Percentiles rank a stretch among this genome's conserved stretches.
Evolutionary conservation across 2,797 vertebrate genomes (phyloP).

Genomic region (Ataeniobius toweri): DNA sequence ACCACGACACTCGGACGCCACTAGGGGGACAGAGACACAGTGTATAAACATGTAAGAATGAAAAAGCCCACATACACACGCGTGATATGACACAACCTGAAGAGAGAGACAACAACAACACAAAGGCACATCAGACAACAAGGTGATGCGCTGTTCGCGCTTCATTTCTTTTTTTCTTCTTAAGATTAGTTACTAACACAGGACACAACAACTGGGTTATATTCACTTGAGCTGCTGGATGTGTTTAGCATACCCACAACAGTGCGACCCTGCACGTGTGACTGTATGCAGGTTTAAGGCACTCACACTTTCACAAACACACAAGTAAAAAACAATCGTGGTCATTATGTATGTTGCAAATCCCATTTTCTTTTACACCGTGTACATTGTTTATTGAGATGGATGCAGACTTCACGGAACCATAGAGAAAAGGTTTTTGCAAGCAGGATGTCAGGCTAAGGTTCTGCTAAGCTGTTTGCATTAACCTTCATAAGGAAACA

Average conservation of each 20-base stretch:
- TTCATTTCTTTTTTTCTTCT: conserved; percentile 59
- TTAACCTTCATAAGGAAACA: conserved; percentile 5
- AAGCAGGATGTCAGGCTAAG: conserved; percentile 31
- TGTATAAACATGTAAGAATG: conserved; percentile 81
- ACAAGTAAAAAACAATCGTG: conserved; percentile 46
- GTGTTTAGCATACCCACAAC: conserved; percentile 40
- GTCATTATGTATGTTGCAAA: conserved; percentile 36
- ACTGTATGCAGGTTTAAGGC: conserved; percentile 26
- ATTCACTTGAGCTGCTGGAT: conserved; percentile 54
- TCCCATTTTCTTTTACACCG: conserved; percentile 38
- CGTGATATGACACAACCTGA: conserved; percentile 89
- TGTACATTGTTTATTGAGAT: conserved; percentile 26
- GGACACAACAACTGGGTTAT: conserved; percentile 58
- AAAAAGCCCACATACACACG: conserved; percentile 87
- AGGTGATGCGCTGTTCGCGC: conserved; percentile 63
- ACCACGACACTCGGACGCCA: conserved; percentile 76
- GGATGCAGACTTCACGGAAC: conserved; percentile 29
- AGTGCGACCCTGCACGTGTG: conserved; percentile 14
- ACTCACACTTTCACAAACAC: conserved; percentile 48
- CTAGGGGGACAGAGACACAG: conserved; percentile 73
- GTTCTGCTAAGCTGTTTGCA: conserved; percentile 45
- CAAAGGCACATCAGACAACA: conserved; percentile 81
- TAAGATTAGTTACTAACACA: conserved; percentile 65
- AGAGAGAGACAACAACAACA: conserved; percentile 84
- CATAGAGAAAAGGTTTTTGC: not conserved